phyloP scores from a whole-genome alignment of 2,113 vertebrate species.

The Leucoraja erinaceus region DNA sequence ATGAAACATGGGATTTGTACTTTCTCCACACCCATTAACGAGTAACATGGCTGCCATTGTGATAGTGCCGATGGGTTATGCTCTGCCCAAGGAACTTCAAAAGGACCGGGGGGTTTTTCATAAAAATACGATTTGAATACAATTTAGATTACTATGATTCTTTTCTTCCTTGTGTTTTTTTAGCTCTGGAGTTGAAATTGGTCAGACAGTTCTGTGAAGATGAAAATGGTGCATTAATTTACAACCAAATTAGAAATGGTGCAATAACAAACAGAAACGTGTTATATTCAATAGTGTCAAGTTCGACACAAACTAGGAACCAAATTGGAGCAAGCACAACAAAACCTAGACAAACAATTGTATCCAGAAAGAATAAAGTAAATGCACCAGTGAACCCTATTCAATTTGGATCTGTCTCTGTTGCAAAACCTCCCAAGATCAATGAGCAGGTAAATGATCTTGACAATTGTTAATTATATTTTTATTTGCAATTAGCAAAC shows the following conservation, averaged over 20 bases:
- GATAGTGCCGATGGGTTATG: background rate
- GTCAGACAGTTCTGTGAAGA: conserved; percentile 84
- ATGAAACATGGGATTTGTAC: background rate
- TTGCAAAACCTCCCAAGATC: background rate
- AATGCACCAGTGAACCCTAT: conserved; percentile 42
- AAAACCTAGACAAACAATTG: conserved; percentile 40
- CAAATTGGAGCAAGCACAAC: background rate
- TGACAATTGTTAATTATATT: background rate
- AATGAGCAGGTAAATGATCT: conserved; percentile 24
- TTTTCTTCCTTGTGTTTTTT: conserved; percentile 39
- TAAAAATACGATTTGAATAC: conserved; percentile 36
- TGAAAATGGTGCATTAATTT: conserved; percentile 71
- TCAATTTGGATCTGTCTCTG: conserved; percentile 22
- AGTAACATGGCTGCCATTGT: background rate
- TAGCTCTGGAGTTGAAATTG: conserved; percentile 79
- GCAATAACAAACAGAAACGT: conserved; percentile 40
- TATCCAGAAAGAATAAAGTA: conserved; percentile 44
- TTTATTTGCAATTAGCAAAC: background rate
- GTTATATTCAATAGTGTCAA: conserved; percentile 40
- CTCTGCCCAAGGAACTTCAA: background rate
- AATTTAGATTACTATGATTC: background rate
- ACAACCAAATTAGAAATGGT: conserved; percentile 63
- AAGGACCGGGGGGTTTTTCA: fast-evolving
- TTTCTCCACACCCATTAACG: background rate
- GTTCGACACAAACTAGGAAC: background rate